Base-by-base conservation (phyloP, 1,140 invertebrate species). In the Pemphigus obesinymphae region DNA sequence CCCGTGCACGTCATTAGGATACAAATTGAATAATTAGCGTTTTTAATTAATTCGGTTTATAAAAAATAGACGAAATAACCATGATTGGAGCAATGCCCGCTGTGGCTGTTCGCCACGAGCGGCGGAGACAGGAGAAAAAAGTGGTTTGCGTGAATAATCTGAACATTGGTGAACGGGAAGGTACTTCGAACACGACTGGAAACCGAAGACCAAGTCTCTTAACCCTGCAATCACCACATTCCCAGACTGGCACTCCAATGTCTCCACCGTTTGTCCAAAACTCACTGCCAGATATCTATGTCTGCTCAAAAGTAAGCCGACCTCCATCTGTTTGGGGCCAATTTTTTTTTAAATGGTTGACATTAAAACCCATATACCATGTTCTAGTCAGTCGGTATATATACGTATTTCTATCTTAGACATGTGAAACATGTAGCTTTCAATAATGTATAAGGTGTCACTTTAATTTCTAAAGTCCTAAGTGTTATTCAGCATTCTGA, bases 51-150 rank as follows among this genome's bases (percentile, higher is more conserved):
- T 73, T 50, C 43, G 70, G 70, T 72, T 72, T 75, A 61, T 76
- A 23, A 58, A 63, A 34, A 53, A 75, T 83, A 83, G 84, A 84
- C 82, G 83, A 85, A 83, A 82, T 83, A 75, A 92, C 90, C 86
- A 94, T 94, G 93, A 94, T 94, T 85, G 93, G 93, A 83, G 93
- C 93, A 73, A 94, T 94, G 93, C 93, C 93, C 87, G 93, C 93
- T 83, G 93, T 95, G 87, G 93, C 93, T 23, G 93, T 95, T 45
- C 91, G 93, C 86, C 93, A 94, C 87, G 93, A 94, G 87, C 88
- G 93, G 83, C 89, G 92, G 73, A 91, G 93, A 83, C 91, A 91
- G 84, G 92, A 93, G 85, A 93, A 93, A 88, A 80, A 80, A 80
- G 76, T 80, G 17, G 37, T 80, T 17, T 43, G 37, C 17, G 76